A percentile compares a stretch with the other conserved stretches of the same genome.
phyloP scores from a whole-genome alignment of 2,797 vertebrate genomes.

The Pseudochaenichthys georgianus region DNA sequence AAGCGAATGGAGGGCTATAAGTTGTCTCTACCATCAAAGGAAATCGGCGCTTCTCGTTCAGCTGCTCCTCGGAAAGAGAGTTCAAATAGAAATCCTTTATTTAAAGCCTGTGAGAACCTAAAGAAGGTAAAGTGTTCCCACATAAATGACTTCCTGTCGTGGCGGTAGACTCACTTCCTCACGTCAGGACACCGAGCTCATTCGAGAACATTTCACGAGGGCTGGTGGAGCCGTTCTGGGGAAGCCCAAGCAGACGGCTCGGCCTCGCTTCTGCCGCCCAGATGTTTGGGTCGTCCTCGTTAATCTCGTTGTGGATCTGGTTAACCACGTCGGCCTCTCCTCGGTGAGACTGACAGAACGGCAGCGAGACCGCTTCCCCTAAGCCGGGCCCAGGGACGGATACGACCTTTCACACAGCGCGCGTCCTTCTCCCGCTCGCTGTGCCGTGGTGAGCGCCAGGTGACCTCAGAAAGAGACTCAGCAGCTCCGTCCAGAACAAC shows the following conservation, averaged over 20 bases:
- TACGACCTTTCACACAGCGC: background rate
- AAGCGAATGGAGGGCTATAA: too few relatives aligned
- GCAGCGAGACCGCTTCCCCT: conserved; percentile 45
- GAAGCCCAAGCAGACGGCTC: conserved; percentile 49
- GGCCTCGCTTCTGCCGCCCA: conserved; percentile 47
- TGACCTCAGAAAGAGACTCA: conserved; percentile 29
- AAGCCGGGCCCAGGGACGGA: conserved; percentile 1
- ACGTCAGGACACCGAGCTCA: background rate
- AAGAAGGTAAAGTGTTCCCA: background rate
- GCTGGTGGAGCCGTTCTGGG: conserved; percentile 42
- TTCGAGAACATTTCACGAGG: conserved; percentile 39
- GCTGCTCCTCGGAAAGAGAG: background rate
- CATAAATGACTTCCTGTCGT: background rate
- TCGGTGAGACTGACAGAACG: conserved; percentile 25
- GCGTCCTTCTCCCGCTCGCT: background rate
- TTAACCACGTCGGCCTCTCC: conserved; percentile 40
- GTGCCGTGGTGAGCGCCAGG: conserved; percentile 7
- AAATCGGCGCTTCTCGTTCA: background rate
- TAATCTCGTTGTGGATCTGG: conserved; percentile 50
- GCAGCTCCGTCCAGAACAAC: conserved; percentile 15
- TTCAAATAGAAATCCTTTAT: background rate
- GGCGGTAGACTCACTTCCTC: conserved; percentile 29
- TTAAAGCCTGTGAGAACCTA: background rate
- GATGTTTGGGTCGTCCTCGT: conserved; percentile 61
- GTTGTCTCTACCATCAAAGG: too few relatives aligned